A percentile compares a stretch with the other conserved stretches of the same genome.
These are phyloP conservation scores for Fragum fragum DNA, from an alignment of 2,888 invertebrate genomes.

Conservation along the genomic window DNA sequence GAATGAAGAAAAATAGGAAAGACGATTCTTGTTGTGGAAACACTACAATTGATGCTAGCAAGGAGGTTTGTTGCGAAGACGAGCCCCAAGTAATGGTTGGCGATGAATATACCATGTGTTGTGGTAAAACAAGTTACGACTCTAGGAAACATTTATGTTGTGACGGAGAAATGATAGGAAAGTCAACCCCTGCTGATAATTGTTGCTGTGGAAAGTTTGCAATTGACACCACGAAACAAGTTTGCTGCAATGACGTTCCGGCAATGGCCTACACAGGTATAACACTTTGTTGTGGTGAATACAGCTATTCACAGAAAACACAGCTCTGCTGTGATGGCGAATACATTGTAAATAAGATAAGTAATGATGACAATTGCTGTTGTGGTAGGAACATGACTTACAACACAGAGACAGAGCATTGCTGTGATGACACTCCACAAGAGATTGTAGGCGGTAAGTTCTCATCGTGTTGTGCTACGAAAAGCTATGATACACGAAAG, in stretches of 20 bases:
- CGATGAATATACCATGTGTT: constrained; percentile 44
- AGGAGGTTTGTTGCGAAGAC: constrained; percentile 54
- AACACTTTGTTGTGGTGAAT: constrained; percentile 54
- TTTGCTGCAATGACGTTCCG: constrained; percentile 56
- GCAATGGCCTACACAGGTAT: constrained; percentile 19
- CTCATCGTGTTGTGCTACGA: constrained; percentile 46
- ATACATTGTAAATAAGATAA: constrained; percentile 40
- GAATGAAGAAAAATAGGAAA: constrained; percentile 36
- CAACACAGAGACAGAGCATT: constrained; percentile 46
- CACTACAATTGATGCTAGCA: constrained; percentile 44
- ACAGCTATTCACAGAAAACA: constrained; percentile 40
- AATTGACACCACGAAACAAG: constrained; percentile 44
- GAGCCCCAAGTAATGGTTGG: constrained; percentile 42
- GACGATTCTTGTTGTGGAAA: constrained; percentile 60
- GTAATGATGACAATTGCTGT: constrained; percentile 57
- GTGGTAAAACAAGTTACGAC: constrained; percentile 48
- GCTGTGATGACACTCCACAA: constrained; percentile 56
- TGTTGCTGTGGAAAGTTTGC: constrained; percentile 52
- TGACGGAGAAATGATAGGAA: constrained; percentile 49
- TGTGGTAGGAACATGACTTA: constrained; percentile 56
- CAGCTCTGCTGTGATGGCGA: constrained; percentile 53
- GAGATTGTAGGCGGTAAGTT: constrained; percentile 30
- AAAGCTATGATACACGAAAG: constrained; percentile 49
- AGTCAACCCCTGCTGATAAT: constrained; percentile 40
- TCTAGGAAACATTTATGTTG: constrained; percentile 47